Evolutionary conservation across 2,113 vertebrate species (phyloP), one percentile per base, ranked within the genome.

Genomic region (Phalacrocorax carbo): DNA sequence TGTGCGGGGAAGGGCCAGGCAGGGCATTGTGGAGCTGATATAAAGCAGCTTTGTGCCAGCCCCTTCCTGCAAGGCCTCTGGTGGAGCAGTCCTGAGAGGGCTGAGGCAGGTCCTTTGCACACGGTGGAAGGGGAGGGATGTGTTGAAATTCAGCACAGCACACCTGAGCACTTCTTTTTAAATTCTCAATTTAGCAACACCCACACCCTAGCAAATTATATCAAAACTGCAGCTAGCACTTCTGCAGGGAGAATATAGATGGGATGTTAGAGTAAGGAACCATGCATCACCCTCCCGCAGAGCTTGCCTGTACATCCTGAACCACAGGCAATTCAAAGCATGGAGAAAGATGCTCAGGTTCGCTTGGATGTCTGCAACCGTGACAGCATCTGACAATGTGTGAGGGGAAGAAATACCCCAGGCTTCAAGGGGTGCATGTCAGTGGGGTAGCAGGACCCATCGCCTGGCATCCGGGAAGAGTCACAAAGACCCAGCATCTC

Each of bases 61-160:
- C 34, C 26, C 52, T 44, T 78, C 70, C 79, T 72, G 70, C 46
- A 66, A 65, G 27, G 21, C 11, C 46, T 65, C 26, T 70, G 79
- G 11, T 29, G 32, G 49, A 30, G 0, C 5, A 75, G 62, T 8
- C 40, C 78, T 36, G 36, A 30, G 40, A 18, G 5, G n/a, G 8
- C 12, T 68, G 84, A 46, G 60, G 40, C 36, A 71, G 65, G 23
- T 52, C 60, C 77, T 80, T 61, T 60, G 77, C 64, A 13, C n/a
- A 11, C 1, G 4, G 26, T 29, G 80, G 44, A 44, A 83, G 15
- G 40, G 51, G 34, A 70, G 54, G 32, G 25, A 14, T n/a, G 21
- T 54, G 55, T 79, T 93, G 73, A 49, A 71, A 94, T 94, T 87
- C 88, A 76, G 61, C 17, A 55, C 89, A 93, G 55, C 60, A 54